Evolutionary conservation across 2,888 invertebrate genomes (phyloP), one percentile per base, ranked within the genome.

Genomic region (Hyles lineata): DNA sequence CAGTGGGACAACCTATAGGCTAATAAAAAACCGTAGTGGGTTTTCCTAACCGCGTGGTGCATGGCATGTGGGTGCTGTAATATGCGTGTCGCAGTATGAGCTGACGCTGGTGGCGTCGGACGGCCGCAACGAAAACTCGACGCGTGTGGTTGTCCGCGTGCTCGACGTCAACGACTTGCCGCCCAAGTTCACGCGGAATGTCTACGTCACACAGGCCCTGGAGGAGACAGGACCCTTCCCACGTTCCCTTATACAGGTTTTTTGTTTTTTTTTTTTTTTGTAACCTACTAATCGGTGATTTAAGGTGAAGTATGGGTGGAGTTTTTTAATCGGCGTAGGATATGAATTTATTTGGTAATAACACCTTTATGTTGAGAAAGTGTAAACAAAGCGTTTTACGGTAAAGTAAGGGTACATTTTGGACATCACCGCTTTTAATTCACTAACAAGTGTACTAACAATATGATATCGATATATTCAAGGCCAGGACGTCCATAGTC

Each of bases 81-180:
- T 87, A 85, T 91, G 90, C 86, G 89, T 92, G 88, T 92, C 89
- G 87, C 96, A 98, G 97, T 98, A 98, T 95, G 97, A 97, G 94
- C 95, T 98, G 95, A 97, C 97, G 90, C 96, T 98, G 96, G 98
- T 98, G 89, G 98, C 98, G 76, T 98, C 98, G 79, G 97, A 98
- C 95, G 98, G 98, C 89, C 96, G 97, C 91, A 98, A 98, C 95
- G 98, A 98, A 94, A 98, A 97, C 95, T 96, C 96, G 83, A 98
- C 98, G 81, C 96, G 96, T 76, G 97, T 98, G 81, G 96, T 97
- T 84, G 97, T 98, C 84, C 96, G 96, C 88, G 96, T 98, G 82
- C 96, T 97, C 83, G 98, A 98, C 92, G 97, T 97, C 87, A 98
- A 98, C 95, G 98, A 98, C 93, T 96, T 98, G 85, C 97, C 98